Evolutionary conservation across 2,797 vertebrate species (phyloP), one percentile per base, ranked within the genome.

Genomic region (Typhlichthys subterraneus): DNA sequence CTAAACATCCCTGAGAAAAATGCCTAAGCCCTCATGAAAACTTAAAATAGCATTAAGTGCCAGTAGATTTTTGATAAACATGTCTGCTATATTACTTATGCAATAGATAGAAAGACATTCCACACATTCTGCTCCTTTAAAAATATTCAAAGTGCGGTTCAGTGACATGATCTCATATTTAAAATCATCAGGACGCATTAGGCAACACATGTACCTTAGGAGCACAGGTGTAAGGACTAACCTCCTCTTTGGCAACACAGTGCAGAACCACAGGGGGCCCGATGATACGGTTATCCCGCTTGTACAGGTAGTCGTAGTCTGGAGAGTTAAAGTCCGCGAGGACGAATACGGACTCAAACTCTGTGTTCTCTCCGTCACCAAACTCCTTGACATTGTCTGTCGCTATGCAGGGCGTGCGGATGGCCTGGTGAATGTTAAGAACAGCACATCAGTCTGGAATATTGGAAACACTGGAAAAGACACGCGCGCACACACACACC

Each of bases 291-390:
- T 91, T 95, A 8, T 97, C 95, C 0, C 85, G 89, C 78, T 95
- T 96, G 87, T 95, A 91, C 72, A 99, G 92, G 59, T 92, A 93
- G 75, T 45, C 89, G 69, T 95, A 98, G 65, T 94, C 67, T 1
- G 93, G 77, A 69, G 89, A 89, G 70, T 95, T 87, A 65, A 99
- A 99, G 83, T 98, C 93, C 45, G 81, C 75, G 17, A 99, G 89
- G 71, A 99, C 85, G 0, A 96, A 99, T 65, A 99, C 74, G 0
- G 92, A 95, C 91, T 98, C 97, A 74, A 94, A 96, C 45, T 98
- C 95, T 0, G 94, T 83, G 64, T 92, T 94, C 57, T 97, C 96
- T 3, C 89, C 92, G 12, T 95, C 93, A 14, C 82, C 92, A 65
- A 95, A 94, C 67, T 95, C 94, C 84, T 94, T 89, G 69, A 95